Base-by-base conservation (phyloP, 64 coral and sea anemone species). In the Pocillopora damicornis region DNA sequence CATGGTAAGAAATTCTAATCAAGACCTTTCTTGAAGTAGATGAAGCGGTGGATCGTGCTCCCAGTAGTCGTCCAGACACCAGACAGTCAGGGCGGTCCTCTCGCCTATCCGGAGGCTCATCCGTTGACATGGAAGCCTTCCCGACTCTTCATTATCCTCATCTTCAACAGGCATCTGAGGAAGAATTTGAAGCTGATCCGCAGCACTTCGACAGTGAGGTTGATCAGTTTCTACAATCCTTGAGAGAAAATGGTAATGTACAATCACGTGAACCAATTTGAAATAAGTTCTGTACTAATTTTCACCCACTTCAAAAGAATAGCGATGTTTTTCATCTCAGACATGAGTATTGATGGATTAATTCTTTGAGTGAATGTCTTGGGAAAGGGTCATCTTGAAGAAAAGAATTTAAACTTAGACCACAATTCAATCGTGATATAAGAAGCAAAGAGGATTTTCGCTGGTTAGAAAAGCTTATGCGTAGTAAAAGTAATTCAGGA, bases 211-310 rank as follows among this genome's bases (percentile, higher is more conserved):
- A 85, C 37, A 85, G 73, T 73, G 81, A 72, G 14, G 65, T 85
- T 12, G 81, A 85, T n/a, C 65, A 85, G 65, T 85, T 85, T 38
- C 35, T 85, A 13, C 64, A 85, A 37, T 85, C 81, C 37, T 38
- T 85, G 0, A 85, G 58, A 58, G 81, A 85, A 11, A 42, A 63
- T 58, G 81, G 81, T 85, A 72, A 85, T 17, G 9, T 20, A 37
- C 25, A 26, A 37, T 10, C 79, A 1, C 26, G 15, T 64, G 25
- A 4, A 22, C 22, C 8, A 20, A 8, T 23, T 5, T 71, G 20
- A 26, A 23, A 7, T 20, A 11, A 11, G 0, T 51, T 51, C 42
- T 51, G 42, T 1, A 4, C 42, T 51, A 51, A 51, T 51, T 4
- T 4, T 7, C 3, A 51, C 42, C 42, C 42, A 51, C 42, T 45